Evolutionary conservation across 1,140 invertebrate species (phyloP), one percentile per base, ranked within the genome.

Genomic region (Teleopsis dalmanni): DNA sequence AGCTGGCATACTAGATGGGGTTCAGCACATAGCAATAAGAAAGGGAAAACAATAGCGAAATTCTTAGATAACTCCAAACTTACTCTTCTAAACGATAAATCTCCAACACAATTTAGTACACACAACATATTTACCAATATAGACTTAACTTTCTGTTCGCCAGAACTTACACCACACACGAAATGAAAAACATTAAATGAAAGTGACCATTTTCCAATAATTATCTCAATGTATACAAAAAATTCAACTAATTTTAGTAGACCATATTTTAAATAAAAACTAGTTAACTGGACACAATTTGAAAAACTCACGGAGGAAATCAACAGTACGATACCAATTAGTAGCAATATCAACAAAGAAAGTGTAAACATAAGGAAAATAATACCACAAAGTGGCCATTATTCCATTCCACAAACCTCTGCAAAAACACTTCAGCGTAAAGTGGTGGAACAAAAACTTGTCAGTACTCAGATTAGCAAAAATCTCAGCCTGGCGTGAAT

Each of bases 331-430:
- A 19, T 19, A 13, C n/a, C 16, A 14, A 10, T 38, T 6, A 26
- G 18, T 26, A 9, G 5, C 5, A 43, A 50, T 13, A 29, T 44
- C 4, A 50, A 50, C n/a, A 37, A 50, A 44, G 48, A 50, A 40
- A 14, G 25, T 19, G 26, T 26, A 10, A 19, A 31, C 27, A 14
- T 48, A 10, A 19, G 22, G 2, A 45, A 31, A 31, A 45, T 37
- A 13, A 27, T 50, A 5, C n/a, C 16, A 18, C 25, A 31, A 25
- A 26, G 25, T 19, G 34, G 37, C 8, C 41, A 48, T 33, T 13
- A 33, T 5, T 48, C 38, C 31, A 48, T 48, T 14, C 47, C 47
- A 3, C 34, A 37, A 37, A 14, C 46, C 7, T 31, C n/a, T 9
- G 31, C 4, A 10, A 45, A 45, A 31, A 7, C 11, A 18, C 29